Percentiles rank a stretch among this genome's conserved stretches.
Evolutionary conservation across 2,888 invertebrate genomes (phyloP).

Genomic region (Tortricodes alternella): DNA sequence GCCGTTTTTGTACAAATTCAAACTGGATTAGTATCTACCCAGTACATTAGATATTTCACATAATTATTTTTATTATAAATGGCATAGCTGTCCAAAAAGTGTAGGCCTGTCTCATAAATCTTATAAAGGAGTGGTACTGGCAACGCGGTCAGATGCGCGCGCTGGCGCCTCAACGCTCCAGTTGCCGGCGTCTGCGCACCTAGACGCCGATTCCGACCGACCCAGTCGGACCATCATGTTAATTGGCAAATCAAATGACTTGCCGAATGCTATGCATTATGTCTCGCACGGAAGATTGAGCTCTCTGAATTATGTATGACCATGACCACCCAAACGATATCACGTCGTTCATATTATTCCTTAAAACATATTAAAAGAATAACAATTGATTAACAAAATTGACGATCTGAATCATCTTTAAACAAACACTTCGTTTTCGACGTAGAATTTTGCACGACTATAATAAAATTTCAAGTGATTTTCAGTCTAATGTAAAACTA

Average conservation of each 20-base stretch:
- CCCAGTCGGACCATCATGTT: constrained; percentile 12
- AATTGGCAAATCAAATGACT: constrained; percentile 20
- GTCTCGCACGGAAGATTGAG: constrained; percentile 1
- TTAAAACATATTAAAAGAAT: too few species aligned
- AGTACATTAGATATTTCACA: too few species aligned
- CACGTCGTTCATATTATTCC: too few species aligned
- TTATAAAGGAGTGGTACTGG: constrained; percentile 44
- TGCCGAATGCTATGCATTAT: background rate
- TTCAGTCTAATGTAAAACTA: background rate
- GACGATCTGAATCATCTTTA: background rate
- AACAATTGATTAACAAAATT: constrained; percentile 10
- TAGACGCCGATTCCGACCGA: constrained; percentile 29
- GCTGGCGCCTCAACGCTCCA: constrained; percentile 76
- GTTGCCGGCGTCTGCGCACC: constrained; percentile 55
- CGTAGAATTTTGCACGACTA: background rate
- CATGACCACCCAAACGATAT: background rate
- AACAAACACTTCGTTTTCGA: background rate
- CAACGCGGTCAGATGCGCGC: constrained; percentile 42
- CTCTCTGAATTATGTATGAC: constrained; percentile 14
- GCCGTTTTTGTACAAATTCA: too few species aligned
- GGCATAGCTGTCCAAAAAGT: background rate
- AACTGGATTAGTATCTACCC: too few species aligned
- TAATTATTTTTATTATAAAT: too few species aligned
- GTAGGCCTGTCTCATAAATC: background rate
- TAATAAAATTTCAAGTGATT: background rate